phyloP scores from a whole-genome alignment of 2,888 invertebrate species.

The Drosophila kanekoi region DNA sequence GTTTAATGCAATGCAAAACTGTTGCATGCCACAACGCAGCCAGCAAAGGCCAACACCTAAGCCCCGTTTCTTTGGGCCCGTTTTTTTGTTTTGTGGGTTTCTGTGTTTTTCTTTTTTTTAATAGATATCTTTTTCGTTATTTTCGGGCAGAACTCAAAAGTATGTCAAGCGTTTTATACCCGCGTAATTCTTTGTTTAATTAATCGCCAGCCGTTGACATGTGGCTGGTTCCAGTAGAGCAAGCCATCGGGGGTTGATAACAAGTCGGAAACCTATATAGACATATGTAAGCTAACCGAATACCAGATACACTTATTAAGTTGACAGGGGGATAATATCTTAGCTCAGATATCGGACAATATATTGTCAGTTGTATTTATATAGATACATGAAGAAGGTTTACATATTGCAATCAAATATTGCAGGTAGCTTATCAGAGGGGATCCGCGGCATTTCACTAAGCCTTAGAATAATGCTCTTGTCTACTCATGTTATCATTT shows the following conservation, averaged over 20 bases:
- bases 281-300: conserved; percentile 11
- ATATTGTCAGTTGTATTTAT: too few species aligned
- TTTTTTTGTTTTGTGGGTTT: conserved; percentile 28
- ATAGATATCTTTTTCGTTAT: conserved; percentile 7
- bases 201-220: conserved; percentile 77
- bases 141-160: conserved; percentile 66
- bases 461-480: neutral
- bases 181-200: conserved; percentile 83
- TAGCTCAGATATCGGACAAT: too few species aligned
- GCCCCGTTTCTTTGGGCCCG: conserved; percentile 27
- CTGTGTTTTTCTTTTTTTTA: neutral
- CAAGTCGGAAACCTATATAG: conserved; percentile 16
- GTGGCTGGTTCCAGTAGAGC: conserved; percentile 77
- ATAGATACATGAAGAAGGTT: too few species aligned
- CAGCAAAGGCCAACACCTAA: conserved; percentile 73
- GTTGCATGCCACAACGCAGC: conserved; percentile 50
- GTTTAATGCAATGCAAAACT: conserved; percentile 77
- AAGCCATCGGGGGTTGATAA: conserved; percentile 69
- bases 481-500: neutral
- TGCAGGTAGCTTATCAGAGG: too few species aligned
- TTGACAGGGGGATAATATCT: too few species aligned
- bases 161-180: conserved; percentile 83
- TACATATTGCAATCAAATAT: too few species aligned
- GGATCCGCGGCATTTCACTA: neutral
- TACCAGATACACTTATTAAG: conserved; percentile 13